Evolutionary conservation across 2,888 invertebrate genomes (phyloP).

Genomic region (Morpho deidamia): DNA sequence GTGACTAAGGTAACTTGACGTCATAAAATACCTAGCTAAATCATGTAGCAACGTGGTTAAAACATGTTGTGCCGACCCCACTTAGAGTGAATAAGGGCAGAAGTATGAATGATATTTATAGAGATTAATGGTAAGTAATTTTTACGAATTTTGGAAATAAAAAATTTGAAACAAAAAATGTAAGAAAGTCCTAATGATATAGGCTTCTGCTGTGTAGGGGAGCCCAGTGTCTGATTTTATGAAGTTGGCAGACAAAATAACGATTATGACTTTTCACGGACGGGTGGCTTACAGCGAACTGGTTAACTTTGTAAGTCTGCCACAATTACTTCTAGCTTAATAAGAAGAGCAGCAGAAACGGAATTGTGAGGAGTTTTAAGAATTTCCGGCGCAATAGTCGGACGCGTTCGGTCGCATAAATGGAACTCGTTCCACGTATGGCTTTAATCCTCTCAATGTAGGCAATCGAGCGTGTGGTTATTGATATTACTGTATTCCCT

Average conservation of each 20-base stretch:
- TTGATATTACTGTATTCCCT: conserved; percentile 52
- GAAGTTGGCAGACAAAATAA: conserved; percentile 76
- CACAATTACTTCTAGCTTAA: conserved; percentile 68
- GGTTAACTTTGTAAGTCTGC: conserved; percentile 74
- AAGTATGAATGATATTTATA: too few species aligned
- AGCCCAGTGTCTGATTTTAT: conserved; percentile 56
- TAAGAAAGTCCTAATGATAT: conserved; percentile 10
- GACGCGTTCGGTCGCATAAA: conserved; percentile 37
- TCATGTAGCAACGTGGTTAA: too few species aligned
- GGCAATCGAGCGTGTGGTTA: conserved; percentile 61
- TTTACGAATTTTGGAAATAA: too few species aligned
- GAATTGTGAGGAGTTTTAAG: conserved; percentile 59
- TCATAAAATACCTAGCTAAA: too few species aligned
- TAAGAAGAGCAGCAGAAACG: conserved; percentile 52
- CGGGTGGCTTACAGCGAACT: conserved; percentile 58
- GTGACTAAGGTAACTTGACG: too few species aligned
- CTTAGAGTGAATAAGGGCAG: too few species aligned
- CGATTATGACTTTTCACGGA: conserved; percentile 61
- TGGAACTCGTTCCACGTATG: conserved; percentile 47
- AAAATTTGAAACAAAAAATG: not conserved
- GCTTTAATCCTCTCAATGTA: conserved; percentile 65
- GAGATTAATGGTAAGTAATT: too few species aligned
- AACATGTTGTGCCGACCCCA: too few species aligned
- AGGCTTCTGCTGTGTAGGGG: conserved; percentile 29
- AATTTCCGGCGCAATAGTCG: conserved; percentile 40